phyloP scores from a whole-genome alignment of 2,113 vertebrate species.

The Fulmarus glacialis region DNA sequence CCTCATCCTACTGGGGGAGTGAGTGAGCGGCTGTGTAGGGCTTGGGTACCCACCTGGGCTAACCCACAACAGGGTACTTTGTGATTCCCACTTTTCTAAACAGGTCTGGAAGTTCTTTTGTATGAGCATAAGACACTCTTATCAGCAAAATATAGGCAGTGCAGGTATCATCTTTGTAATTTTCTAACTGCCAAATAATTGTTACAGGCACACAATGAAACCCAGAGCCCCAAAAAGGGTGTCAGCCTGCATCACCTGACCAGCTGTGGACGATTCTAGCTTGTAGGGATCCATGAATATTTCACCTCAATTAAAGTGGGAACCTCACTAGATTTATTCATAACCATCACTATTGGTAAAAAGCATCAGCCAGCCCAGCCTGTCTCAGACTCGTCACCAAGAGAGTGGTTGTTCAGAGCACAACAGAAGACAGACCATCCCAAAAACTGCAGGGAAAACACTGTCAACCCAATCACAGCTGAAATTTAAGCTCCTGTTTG shows the following conservation, averaged over 20 bases:
- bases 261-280: neutral
- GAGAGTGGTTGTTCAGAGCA: neutral
- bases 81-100: neutral
- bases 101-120: neutral
- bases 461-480: neutral
- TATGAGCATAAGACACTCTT: neutral
- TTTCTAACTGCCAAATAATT: neutral
- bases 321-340: neutral
- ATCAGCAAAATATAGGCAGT: neutral
- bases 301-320: neutral
- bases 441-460: neutral
- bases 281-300: neutral
- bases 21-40: neutral
- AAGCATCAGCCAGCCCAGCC: neutral
- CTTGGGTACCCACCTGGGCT: neutral
- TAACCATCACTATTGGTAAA: neutral
- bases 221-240: neutral
- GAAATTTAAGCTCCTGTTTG: neutral
- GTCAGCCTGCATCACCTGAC: neutral
- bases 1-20: rapidly evolving
- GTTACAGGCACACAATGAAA: neutral
- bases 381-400: neutral
- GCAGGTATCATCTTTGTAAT: neutral
- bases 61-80: neutral
- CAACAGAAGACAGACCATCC: neutral